Evolutionary conservation across 1,140 invertebrate genomes (phyloP).

Genomic region (Ooceraea biroi): DNA sequence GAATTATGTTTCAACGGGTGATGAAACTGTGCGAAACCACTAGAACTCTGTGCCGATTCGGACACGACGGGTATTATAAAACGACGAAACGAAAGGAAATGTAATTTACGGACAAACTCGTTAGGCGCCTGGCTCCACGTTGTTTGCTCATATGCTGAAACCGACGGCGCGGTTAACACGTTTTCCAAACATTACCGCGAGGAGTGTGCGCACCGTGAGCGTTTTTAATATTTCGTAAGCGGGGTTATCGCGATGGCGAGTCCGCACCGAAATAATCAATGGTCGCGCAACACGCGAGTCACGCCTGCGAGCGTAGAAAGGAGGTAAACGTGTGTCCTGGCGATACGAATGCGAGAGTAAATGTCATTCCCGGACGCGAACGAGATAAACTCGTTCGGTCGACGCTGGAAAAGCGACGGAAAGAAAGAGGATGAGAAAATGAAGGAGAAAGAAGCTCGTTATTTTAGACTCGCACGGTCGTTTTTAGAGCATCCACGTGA

Average conservation of each 20-base stretch:
- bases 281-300: slow-evolving; percentile 22
- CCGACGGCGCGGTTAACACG: slow-evolving; percentile 3
- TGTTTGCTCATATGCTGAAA: slow-evolving; percentile 44
- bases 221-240: slow-evolving; percentile 45
- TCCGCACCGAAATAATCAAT: slow-evolving; percentile 56
- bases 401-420: background rate
- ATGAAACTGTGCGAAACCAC: background rate
- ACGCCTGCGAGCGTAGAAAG: slow-evolving; percentile 11
- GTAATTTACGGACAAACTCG: slow-evolving; percentile 43
- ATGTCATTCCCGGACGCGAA: slow-evolving; percentile 20
- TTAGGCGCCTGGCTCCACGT: slow-evolving; percentile 30
- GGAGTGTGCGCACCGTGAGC: background rate
- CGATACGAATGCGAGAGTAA: slow-evolving; percentile 29
- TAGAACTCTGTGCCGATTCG: background rate
- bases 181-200: slow-evolving; percentile 57
- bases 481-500: no score
- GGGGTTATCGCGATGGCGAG: slow-evolving; percentile 23
- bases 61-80: background rate
- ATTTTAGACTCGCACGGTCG: no score
- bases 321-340: slow-evolving; percentile 18
- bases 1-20: no score
- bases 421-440: background rate
- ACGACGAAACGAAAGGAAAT: slow-evolving; percentile 29
- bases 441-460: no score
- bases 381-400: background rate